These are phyloP conservation scores for Paradisaea rubra DNA, from an alignment of 2,113 vertebrate species.

Conservation along the genomic window DNA sequence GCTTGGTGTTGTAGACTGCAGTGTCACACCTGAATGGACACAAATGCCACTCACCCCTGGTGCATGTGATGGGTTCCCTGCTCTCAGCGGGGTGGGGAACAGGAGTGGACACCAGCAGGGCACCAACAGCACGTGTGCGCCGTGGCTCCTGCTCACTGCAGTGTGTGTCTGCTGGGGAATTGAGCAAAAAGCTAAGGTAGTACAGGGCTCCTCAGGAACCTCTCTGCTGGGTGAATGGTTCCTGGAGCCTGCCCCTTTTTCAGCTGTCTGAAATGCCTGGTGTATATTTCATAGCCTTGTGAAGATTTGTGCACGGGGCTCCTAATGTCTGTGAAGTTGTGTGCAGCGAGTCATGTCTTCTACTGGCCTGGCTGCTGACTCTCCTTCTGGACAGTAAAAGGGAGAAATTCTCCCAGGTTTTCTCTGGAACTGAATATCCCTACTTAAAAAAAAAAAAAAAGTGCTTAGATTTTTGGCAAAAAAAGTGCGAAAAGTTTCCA, in stretches of 20 bases:
- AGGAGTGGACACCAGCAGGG: background rate
- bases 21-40: background rate
- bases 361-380: background rate
- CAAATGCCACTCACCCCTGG: background rate
- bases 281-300: background rate
- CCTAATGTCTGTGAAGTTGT: background rate
- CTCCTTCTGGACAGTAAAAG: background rate
- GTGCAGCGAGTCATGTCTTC: background rate
- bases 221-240: background rate
- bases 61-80: accelerated
- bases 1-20: background rate
- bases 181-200: background rate
- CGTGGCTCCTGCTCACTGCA: background rate
- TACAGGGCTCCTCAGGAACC: accelerated
- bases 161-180: accelerated
- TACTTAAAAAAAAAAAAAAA: background rate
- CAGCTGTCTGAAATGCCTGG: background rate
- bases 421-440: background rate
- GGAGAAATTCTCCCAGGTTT: background rate
- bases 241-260: background rate
- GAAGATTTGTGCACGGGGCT: background rate
- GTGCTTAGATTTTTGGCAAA: background rate
- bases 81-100: accelerated
- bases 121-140: accelerated
- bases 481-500: background rate